A percentile compares a stretch with the other conserved stretches of the same genome.
phyloP scores from a whole-genome alignment of 1,140 invertebrate genomes.

The Scaptomyza hsui region DNA sequence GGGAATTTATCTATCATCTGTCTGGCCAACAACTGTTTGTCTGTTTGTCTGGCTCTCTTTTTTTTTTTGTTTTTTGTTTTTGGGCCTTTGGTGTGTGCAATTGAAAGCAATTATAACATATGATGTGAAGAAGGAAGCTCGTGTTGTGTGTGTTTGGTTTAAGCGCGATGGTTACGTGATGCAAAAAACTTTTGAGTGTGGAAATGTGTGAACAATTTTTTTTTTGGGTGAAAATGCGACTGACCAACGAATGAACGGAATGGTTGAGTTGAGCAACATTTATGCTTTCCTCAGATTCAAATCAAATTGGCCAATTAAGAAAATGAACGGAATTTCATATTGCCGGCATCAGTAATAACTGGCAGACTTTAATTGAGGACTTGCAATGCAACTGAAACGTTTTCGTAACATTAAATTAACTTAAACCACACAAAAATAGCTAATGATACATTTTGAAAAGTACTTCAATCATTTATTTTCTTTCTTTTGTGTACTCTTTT shows the following conservation, averaged over 20 bases:
- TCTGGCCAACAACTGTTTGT: constrained; percentile 58
- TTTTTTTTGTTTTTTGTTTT: too few species aligned
- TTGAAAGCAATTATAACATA: constrained; percentile 77
- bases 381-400: not conserved
- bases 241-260: constrained; percentile 24
- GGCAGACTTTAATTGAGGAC: not conserved
- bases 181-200: constrained; percentile 16
- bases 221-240: constrained; percentile 26
- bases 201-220: constrained; percentile 28
- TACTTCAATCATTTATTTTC: not conserved
- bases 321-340: constrained; percentile 43
- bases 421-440: too few species aligned
- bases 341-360: constrained; percentile 13
- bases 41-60: constrained; percentile 35
- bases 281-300: constrained; percentile 33
- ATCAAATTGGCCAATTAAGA: constrained; percentile 48
- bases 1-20: constrained; percentile 70
- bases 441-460: too few species aligned
- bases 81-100: constrained; percentile 41
- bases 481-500: constrained; percentile 7
- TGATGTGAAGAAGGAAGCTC: constrained; percentile 52
- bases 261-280: constrained; percentile 35
- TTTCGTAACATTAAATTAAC: not conserved
- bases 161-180: constrained; percentile 36
- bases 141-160: not conserved